phyloP scores from a whole-genome alignment of 2,888 invertebrate genomes.

The Mythimna lalbum region DNA sequence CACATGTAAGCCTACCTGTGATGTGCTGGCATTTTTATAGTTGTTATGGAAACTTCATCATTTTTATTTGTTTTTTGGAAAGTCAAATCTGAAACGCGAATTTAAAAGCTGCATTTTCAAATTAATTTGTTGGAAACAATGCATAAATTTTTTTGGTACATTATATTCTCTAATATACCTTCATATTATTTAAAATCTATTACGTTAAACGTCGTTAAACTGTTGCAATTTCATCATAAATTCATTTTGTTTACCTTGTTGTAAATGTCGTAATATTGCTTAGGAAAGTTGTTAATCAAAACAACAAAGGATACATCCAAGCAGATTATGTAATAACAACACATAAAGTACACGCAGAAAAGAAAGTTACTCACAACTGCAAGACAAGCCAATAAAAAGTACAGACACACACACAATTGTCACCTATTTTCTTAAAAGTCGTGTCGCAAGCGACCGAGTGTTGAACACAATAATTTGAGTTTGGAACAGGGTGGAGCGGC shows the following conservation, averaged over 20 bases:
- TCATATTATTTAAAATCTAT: too few relatives aligned
- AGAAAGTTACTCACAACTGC: constrained; percentile 56
- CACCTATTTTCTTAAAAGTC: constrained; percentile 73
- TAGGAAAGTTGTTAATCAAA: constrained; percentile 16
- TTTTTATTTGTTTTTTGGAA: constrained; percentile 35
- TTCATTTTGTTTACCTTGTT: neutral
- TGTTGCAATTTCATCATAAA: too few relatives aligned
- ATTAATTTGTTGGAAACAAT: too few relatives aligned
- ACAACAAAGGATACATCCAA: constrained; percentile 28
- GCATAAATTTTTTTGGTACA: too few relatives aligned
- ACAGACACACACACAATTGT: constrained; percentile 73
- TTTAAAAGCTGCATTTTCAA: neutral
- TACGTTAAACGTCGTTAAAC: too few relatives aligned
- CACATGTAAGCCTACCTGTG: constrained; percentile 69
- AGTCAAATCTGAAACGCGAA: neutral
- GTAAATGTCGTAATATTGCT: constrained; percentile 10
- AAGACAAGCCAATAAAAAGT: constrained; percentile 64
- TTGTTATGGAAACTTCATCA: constrained; percentile 49
- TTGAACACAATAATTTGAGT: constrained; percentile 86
- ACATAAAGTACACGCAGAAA: constrained; percentile 41
- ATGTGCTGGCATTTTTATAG: constrained; percentile 54
- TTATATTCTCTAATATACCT: too few relatives aligned
- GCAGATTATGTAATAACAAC: constrained; percentile 8
- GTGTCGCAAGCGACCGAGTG: constrained; percentile 77
- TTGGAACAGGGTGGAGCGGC: constrained; percentile 82